phyloP scores from a whole-genome alignment of 2,113 vertebrate species.

The Oryzias javanicus region DNA sequence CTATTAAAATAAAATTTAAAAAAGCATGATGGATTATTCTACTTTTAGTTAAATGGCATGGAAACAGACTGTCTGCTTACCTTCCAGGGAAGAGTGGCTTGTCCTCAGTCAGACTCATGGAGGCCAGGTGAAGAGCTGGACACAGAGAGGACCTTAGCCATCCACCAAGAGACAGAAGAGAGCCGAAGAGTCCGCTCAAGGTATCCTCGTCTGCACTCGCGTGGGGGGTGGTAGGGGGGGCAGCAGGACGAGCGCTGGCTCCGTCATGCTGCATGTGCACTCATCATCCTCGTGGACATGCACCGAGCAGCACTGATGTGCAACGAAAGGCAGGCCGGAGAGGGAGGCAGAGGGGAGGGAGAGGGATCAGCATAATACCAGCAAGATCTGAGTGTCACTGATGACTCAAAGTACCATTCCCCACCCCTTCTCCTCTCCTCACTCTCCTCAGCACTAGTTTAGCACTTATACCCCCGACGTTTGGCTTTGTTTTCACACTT shows the following conservation, averaged over 20 bases:
- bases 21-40: neutral
- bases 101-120: slow-evolving; percentile 70
- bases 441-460: slow-evolving; percentile 1
- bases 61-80: slow-evolving; percentile 47
- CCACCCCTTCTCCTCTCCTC: slow-evolving; percentile 21
- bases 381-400: slow-evolving; percentile 43
- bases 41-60: neutral
- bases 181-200: slow-evolving; percentile 21
- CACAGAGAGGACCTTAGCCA: slow-evolving; percentile 38
- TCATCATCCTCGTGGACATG: slow-evolving; percentile 41
- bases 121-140: slow-evolving; percentile 56
- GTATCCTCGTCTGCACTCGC: slow-evolving; percentile 23
- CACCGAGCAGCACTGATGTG: slow-evolving; percentile 29
- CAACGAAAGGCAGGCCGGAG: slow-evolving; percentile 30
- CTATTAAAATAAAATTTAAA: neutral
- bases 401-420: slow-evolving; percentile 53
- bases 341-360: slow-evolving; percentile 9
- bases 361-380: slow-evolving; percentile 36
- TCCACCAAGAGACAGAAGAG: slow-evolving; percentile 14
- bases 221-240: slow-evolving; percentile 8
- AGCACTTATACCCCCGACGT: neutral
- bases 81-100: slow-evolving; percentile 57
- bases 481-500: slow-evolving; percentile 13
- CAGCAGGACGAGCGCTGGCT: slow-evolving; percentile 30
- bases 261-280: slow-evolving; percentile 13